Conservation (phyloP, 2,888 invertebrate species). For the Ectemnius cavifrons region DNA sequence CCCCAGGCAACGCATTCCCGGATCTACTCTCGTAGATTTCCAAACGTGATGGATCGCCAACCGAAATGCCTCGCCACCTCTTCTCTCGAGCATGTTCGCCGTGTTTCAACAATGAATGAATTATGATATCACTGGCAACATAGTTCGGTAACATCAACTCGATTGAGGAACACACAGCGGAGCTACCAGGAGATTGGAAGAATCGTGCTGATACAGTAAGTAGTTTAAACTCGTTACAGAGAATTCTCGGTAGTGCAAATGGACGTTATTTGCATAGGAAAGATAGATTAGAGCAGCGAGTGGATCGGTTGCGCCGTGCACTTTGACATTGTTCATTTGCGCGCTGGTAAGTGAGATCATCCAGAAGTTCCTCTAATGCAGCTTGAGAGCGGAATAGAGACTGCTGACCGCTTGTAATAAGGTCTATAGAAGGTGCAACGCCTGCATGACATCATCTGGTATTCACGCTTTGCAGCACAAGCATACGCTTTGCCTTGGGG, state of each 20-base stretch:
- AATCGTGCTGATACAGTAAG: not conserved
- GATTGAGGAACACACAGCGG: not conserved
- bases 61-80: constrained; percentile 24
- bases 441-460: constrained; percentile 69
- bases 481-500: constrained; percentile 25
- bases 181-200: not conserved
- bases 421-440: constrained; percentile 64
- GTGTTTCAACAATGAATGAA: not conserved
- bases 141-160: not conserved
- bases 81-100: not conserved
- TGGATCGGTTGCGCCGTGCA: constrained; percentile 12
- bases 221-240: too few species aligned
- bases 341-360: constrained; percentile 57
- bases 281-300: too few species aligned
- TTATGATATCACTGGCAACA: not conserved
- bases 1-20: constrained; percentile 28
- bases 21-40: constrained; percentile 29
- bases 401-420: constrained; percentile 47
- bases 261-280: too few species aligned
- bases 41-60: constrained; percentile 13
- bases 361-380: constrained; percentile 44
- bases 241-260: too few species aligned
- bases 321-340: constrained; percentile 48
- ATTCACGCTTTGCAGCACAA: constrained; percentile 65
- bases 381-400: not conserved